Conservation (phyloP, 2,888 invertebrate genomes). For the Psylliodes chrysocephalus region DNA sequence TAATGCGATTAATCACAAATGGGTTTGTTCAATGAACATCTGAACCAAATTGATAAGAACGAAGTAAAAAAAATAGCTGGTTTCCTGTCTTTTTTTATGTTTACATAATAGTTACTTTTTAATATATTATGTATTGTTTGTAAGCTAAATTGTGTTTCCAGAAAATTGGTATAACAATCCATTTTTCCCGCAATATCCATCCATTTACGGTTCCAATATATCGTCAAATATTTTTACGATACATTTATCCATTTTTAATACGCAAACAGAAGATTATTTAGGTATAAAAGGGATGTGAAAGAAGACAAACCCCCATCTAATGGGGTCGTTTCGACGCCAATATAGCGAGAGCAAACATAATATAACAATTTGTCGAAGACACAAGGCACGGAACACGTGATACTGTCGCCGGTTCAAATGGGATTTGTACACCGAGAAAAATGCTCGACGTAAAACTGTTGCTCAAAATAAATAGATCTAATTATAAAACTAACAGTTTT, state of each 20-base stretch:
- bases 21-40: too few relatives aligned
- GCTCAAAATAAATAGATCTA: too few relatives aligned
- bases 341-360: conserved; percentile 50
- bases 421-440: conserved; percentile 12
- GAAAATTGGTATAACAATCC: too few relatives aligned
- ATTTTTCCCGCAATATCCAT: too few relatives aligned
- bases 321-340: conserved; percentile 33
- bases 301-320: conserved; percentile 31
- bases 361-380: conserved; percentile 55
- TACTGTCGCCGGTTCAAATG: conserved; percentile 27
- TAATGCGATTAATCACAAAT: too few relatives aligned
- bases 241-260: conserved; percentile 25
- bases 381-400: conserved; percentile 23
- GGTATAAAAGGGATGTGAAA: conserved; percentile 16
- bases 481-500: too few relatives aligned
- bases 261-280: conserved; percentile 14
- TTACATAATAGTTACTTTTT: too few relatives aligned
- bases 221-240: conserved; percentile 5
- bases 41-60: too few relatives aligned
- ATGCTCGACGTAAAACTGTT: not conserved
- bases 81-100: too few relatives aligned
- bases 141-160: too few relatives aligned
- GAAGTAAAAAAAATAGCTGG: too few relatives aligned
- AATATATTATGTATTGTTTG: too few relatives aligned
- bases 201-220: not conserved